phyloP scores from a whole-genome alignment of 2,888 invertebrate genomes.

The Terebella lapidaria region DNA sequence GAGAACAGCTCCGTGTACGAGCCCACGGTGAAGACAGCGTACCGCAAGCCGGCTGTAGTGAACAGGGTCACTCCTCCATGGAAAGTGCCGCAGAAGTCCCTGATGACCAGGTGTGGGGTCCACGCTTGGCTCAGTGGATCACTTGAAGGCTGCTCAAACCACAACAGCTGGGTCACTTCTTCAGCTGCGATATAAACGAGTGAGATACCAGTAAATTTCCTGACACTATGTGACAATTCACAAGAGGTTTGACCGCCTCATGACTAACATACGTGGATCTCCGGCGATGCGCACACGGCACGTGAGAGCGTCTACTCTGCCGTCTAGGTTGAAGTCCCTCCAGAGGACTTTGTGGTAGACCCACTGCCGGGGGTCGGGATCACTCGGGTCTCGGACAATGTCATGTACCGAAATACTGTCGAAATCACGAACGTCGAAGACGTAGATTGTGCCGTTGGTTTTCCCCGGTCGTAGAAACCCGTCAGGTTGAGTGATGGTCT shows the following conservation, averaged over 20 bases:
- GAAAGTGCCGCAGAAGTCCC: constrained; percentile 30
- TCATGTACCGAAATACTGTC: constrained; percentile 13
- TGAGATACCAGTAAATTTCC: too few species aligned
- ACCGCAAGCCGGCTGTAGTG: too few species aligned
- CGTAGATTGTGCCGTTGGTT: constrained; percentile 21
- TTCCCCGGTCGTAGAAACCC: constrained; percentile 32
- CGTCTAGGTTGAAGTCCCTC: constrained; percentile 35
- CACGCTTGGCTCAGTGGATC: constrained; percentile 28
- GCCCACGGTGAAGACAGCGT: constrained; percentile 33
- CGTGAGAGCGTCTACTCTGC: constrained; percentile 30
- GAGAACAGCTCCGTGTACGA: constrained; percentile 33
- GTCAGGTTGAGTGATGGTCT: constrained; percentile 27
- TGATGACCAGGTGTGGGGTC: constrained; percentile 28
- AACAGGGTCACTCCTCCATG: constrained; percentile 17
- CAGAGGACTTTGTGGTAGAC: constrained; percentile 33
- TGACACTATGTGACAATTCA: too few species aligned
- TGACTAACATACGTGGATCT: too few species aligned
- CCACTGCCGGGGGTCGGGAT: constrained; percentile 27
- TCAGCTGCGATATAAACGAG: too few species aligned
- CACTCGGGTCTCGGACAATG: background rate
- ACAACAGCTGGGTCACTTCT: too few species aligned
- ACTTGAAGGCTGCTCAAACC: too few species aligned
- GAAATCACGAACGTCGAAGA: constrained; percentile 19
- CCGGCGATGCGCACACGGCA: too few species aligned
- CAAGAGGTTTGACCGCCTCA: too few species aligned